Evolutionary conservation across 1,140 invertebrate genomes (phyloP).

Genomic region (Monochamus saltuarius): DNA sequence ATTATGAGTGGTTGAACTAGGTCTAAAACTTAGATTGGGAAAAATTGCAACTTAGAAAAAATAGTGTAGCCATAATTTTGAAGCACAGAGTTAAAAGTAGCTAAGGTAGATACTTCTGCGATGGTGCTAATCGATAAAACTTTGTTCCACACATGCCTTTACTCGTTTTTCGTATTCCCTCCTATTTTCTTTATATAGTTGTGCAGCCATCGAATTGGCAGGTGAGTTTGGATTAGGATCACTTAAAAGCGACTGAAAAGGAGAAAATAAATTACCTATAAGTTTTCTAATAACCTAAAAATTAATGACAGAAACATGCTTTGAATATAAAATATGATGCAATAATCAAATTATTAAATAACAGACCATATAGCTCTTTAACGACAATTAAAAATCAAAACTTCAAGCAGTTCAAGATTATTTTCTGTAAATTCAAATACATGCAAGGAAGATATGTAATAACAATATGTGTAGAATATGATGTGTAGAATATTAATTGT

Average conservation of each 20-base stretch:
- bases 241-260: conserved; percentile 86
- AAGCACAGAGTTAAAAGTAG: conserved; percentile 28
- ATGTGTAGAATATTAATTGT: no score
- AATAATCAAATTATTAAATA: no score
- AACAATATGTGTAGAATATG: no score
- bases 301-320: neutral
- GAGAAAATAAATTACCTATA: conserved; percentile 37
- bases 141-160: conserved; percentile 95
- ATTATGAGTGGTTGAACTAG: conserved; percentile 14
- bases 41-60: conserved; percentile 29
- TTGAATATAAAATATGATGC: no score
- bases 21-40: conserved; percentile 28
- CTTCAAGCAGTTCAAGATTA: no score
- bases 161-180: conserved; percentile 96
- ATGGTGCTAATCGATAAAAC: conserved; percentile 84
- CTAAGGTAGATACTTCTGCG: conserved; percentile 20
- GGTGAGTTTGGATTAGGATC: conserved; percentile 97
- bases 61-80: conserved; percentile 29
- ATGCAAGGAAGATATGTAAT: no score
- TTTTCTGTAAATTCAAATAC: no score
- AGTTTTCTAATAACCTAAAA: neutral
- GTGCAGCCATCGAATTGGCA: conserved; percentile 93
- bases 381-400: no score
- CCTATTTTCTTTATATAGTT: conserved; percentile 93
- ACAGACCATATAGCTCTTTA: no score